Evolutionary conservation across 2,113 vertebrate species (phyloP).

Genomic region (Mus pahari): DNA sequence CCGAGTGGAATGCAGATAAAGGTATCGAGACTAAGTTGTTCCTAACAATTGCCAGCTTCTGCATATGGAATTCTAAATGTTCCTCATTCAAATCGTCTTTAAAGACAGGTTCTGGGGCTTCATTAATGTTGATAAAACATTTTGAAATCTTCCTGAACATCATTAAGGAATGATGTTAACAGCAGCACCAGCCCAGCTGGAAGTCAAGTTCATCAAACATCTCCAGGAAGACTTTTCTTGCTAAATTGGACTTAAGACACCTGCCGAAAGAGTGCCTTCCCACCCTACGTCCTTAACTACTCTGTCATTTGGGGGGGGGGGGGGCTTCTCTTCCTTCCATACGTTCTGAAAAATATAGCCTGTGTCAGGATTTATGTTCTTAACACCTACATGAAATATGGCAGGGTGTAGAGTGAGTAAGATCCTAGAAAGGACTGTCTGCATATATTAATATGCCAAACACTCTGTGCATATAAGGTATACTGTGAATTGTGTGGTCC

Average conservation of each 20-base stretch:
- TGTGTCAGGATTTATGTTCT: neutral
- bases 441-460: neutral
- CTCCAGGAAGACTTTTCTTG: constrained; percentile 30
- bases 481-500: too few species aligned
- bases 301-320: neutral
- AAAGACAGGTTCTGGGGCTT: constrained; percentile 45
- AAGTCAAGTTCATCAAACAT: constrained; percentile 57
- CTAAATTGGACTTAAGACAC: constrained; percentile 61
- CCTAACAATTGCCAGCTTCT: neutral
- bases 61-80: neutral
- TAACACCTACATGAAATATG: neutral
- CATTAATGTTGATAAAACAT: constrained; percentile 60
- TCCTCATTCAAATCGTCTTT: constrained; percentile 57
- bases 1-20: constrained; percentile 10
- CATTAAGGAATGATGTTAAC: constrained; percentile 27
- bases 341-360: neutral
- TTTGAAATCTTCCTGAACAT: constrained; percentile 52
- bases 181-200: constrained; percentile 14
- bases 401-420: neutral
- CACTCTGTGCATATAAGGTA: too few species aligned
- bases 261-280: neutral
- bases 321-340: neutral
- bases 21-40: neutral
- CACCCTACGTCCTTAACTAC: neutral
- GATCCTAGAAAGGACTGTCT: neutral